Evolutionary conservation across 2,888 invertebrate species (phyloP).

Genomic region (Hedychridium roseum): DNA sequence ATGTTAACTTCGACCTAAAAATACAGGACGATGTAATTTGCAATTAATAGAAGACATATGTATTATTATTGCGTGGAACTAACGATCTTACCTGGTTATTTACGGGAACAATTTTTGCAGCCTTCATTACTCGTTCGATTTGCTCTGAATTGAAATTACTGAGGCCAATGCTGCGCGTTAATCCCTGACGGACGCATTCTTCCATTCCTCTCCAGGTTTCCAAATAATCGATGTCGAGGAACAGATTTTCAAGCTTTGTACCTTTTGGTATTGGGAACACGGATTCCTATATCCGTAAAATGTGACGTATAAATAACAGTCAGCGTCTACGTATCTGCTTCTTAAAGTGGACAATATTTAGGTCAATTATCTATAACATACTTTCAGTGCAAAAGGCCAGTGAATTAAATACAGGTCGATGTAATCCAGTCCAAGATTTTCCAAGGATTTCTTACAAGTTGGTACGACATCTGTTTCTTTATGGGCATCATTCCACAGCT

Average conservation of each 20-base stretch:
- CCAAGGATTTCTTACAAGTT: slow-evolving; percentile 41
- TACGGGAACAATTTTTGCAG: slow-evolving; percentile 69
- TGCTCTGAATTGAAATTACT: slow-evolving; percentile 82
- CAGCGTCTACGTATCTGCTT: too few species aligned
- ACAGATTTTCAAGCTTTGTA: too few species aligned
- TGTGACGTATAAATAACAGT: too few species aligned
- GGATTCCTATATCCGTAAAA: too few species aligned
- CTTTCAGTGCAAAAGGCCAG: slow-evolving; percentile 72
- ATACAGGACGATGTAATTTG: too few species aligned
- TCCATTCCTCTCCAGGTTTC: slow-evolving; percentile 81
- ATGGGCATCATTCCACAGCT: slow-evolving; percentile 71
- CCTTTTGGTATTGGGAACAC: too few species aligned
- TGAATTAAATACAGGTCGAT: slow-evolving; percentile 89
- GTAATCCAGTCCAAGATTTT: slow-evolving; percentile 70
- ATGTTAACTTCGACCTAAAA: slow-evolving; percentile 72
- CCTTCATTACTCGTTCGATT: slow-evolving; percentile 70
- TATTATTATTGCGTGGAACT: too few species aligned
- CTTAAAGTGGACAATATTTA: too few species aligned
- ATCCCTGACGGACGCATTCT: slow-evolving; percentile 70
- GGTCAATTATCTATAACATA: too few species aligned
- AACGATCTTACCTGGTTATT: too few species aligned
- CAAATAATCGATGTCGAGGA: slow-evolving; percentile 15
- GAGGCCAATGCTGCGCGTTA: slow-evolving; percentile 76
- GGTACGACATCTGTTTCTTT: slow-evolving; percentile 55
- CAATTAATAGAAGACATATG: too few species aligned